Base-by-base conservation (phyloP, 30 jellyfish, hydroid and myxozoan species). In the Rhopilema esculentum region DNA sequence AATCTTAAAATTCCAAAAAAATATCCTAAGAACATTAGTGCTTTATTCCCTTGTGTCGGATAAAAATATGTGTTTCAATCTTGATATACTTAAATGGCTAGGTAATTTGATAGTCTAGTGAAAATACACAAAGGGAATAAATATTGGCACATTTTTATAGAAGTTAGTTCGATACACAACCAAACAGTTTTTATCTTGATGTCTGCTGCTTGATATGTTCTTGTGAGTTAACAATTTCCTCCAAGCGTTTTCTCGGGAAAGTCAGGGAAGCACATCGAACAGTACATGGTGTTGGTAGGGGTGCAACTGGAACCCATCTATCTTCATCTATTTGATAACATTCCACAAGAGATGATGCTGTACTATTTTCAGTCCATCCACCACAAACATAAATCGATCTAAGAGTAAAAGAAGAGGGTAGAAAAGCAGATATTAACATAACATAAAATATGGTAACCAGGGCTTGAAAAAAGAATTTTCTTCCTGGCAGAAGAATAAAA, bases 341-440 rank as follows among this genome's bases (percentile, higher is more conserved):
- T 33, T 91, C 97, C 29, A 91, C 97, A 72, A 76, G 27, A 9
- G 97, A 75, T 1, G 97, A 83, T 33, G 97, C 95, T 79, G 26
- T 86, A 78, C 97, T 82, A 15, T 77, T 33, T 19, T 85, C 97
- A 32, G 96, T 91, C 99, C 99, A 96, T 0, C 99, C 99, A 23
- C 99, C 99, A 83, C 99, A 96, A 20, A 96, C 97, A 62, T 30
- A 96, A 27, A 96, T 80, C 94, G 87, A 61, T 27, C 99, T 96
- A 87, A 27, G 61, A 4, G 23, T n/a, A 72, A 28, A 51, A 20
- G 69, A 82, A 20, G 16, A 67, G 65, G 25, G 0, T 4, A 68
- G 16, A 49, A 9, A 33, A 1, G 49, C 24, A 4, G 28, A 1
- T 25, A 9, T 23, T 15, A 25, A 12, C 27, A 17, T 17, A 67